Percentiles rank a stretch among this genome's conserved stretches.
Conservation (phyloP, 2,888 invertebrate species). For the Limnephilus marmoratus region DNA sequence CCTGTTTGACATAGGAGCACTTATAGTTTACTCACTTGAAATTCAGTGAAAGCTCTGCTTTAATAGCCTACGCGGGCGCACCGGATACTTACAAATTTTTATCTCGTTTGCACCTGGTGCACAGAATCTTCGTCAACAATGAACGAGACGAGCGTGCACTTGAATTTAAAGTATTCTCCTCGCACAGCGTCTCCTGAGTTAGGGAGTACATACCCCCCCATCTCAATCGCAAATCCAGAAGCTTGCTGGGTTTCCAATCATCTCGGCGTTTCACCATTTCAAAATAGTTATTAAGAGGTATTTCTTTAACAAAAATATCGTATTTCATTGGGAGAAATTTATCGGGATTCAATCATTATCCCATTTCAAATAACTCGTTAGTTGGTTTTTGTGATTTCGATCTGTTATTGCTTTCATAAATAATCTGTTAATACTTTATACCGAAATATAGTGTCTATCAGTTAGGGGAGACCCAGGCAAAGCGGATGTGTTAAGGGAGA, state of each 20-base stretch:
- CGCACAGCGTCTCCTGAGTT: background rate
- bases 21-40: slow-evolving; percentile 22
- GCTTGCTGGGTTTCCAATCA: slow-evolving; percentile 10
- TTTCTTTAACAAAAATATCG: slow-evolving; percentile 12
- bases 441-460: background rate
- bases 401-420: background rate
- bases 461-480: no score
- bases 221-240: background rate
- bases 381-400: background rate
- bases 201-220: background rate
- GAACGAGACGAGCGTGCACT: slow-evolving; percentile 46
- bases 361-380: background rate
- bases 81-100: slow-evolving; percentile 58
- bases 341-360: background rate
- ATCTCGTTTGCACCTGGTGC: slow-evolving; percentile 60
- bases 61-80: slow-evolving; percentile 53
- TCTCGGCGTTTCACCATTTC: background rate
- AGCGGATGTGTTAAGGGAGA: no score
- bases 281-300: background rate
- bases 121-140: slow-evolving; percentile 59
- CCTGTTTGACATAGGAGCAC: background rate
- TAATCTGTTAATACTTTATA: background rate
- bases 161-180: slow-evolving; percentile 48
- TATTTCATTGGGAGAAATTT: background rate
- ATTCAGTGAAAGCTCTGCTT: slow-evolving; percentile 32